Evolutionary conservation across 2,888 invertebrate species (phyloP).

Genomic region (Morpho helenor): DNA sequence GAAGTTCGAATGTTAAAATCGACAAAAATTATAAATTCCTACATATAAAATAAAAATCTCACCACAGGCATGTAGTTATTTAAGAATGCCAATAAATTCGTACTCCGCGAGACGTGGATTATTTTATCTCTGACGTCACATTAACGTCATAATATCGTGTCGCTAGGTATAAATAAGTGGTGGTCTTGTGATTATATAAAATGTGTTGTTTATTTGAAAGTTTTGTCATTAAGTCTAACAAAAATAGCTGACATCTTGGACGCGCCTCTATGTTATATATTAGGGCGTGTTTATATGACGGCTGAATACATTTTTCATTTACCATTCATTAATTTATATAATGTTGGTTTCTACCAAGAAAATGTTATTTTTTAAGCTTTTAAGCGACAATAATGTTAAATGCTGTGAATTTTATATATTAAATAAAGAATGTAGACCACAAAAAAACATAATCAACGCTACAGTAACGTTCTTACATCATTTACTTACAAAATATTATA

Average conservation of each 20-base stretch:
- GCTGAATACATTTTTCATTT: background rate
- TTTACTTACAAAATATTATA: too few species aligned
- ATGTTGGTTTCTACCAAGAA: too few species aligned
- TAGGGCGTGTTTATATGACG: slow-evolving; percentile 13
- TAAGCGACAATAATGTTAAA: too few species aligned
- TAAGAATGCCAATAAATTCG: slow-evolving; percentile 9
- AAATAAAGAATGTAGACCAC: too few species aligned
- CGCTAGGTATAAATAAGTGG: slow-evolving; percentile 15
- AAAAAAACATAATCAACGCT: too few species aligned
- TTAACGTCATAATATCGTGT: slow-evolving; percentile 14
- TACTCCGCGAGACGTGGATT: slow-evolving; percentile 1
- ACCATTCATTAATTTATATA: slow-evolving; percentile 2
- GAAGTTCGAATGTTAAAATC: too few species aligned
- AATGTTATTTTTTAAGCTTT: too few species aligned
- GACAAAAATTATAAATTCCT: background rate
- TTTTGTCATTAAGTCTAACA: slow-evolving; percentile 48
- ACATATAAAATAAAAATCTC: slow-evolving; percentile 11
- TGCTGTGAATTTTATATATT: too few species aligned
- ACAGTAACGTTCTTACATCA: too few species aligned
- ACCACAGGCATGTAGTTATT: slow-evolving; percentile 3
- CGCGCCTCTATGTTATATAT: slow-evolving; percentile 20
- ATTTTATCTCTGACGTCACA: slow-evolving; percentile 18
- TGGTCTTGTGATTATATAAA: slow-evolving; percentile 32
- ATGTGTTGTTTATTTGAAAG: slow-evolving; percentile 41
- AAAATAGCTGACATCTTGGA: slow-evolving; percentile 58